These are phyloP conservation scores for Chloroceryle amazona DNA, from an alignment of 2,797 vertebrate genomes.

Conservation along the genomic window DNA sequence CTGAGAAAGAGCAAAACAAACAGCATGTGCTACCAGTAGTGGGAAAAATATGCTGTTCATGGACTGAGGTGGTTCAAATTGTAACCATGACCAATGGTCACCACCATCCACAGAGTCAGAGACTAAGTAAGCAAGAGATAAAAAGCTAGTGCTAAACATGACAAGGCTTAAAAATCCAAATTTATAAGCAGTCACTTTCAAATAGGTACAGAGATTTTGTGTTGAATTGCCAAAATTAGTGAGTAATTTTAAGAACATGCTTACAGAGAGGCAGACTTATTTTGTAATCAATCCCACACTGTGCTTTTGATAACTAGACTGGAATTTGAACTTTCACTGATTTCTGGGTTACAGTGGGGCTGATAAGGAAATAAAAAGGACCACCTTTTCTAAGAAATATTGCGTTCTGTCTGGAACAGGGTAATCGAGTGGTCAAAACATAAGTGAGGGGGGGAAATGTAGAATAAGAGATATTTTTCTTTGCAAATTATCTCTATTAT, in stretches of 20 bases:
- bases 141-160: not conserved
- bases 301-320: constrained; percentile 11
- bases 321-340: constrained; percentile 50
- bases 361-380: constrained; percentile 14
- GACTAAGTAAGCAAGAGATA: not conserved
- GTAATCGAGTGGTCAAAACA: not conserved
- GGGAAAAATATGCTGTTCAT: not conserved
- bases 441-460: not conserved
- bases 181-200: not conserved
- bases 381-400: not conserved
- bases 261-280: constrained; percentile 3
- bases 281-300: not conserved
- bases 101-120: not conserved
- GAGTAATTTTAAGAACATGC: constrained; percentile 37
- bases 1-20: not conserved
- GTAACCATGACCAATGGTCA: not conserved
- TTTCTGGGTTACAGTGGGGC: not conserved
- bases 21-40: not conserved
- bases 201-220: not conserved
- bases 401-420: not conserved
- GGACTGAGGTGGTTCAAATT: not conserved
- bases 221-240: not conserved
- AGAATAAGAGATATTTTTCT: not conserved
- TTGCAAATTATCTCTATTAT: not conserved
- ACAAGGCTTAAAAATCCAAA: not conserved